Conservation (phyloP, 1,140 invertebrate genomes). For the Thaumatotibia leucotreta region DNA sequence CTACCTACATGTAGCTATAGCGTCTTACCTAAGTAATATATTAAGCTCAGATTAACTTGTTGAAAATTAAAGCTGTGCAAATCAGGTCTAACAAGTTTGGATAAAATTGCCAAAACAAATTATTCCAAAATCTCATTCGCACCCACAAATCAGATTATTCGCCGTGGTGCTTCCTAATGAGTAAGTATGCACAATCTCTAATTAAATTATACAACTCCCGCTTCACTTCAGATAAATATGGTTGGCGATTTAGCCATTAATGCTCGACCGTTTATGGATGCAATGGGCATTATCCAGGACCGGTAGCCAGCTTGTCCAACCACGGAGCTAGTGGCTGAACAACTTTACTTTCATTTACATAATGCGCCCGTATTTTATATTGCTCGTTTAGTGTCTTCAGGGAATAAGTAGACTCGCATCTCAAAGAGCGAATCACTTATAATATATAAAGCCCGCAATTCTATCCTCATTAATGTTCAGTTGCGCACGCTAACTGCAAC, state of each 20-base stretch:
- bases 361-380: slow-evolving; percentile 27
- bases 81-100: not conserved
- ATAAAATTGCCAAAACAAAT: not conserved
- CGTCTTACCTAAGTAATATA: too few relatives aligned
- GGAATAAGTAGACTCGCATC: not conserved
- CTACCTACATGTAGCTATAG: slow-evolving; percentile 12
- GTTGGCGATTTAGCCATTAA: slow-evolving; percentile 26
- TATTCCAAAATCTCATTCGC: not conserved
- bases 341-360: slow-evolving; percentile 49
- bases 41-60: not conserved
- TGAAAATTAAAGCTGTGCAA: not conserved
- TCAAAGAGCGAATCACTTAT: not conserved
- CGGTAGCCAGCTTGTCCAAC: slow-evolving; percentile 8
- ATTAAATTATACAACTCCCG: not conserved
- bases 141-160: not conserved
- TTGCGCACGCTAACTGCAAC: too few relatives aligned
- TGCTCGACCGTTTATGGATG: slow-evolving; percentile 28
- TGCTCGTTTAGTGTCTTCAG: not conserved
- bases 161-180: not conserved
- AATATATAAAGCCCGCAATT: not conserved
- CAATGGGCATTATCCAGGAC: slow-evolving; percentile 25
- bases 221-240: not conserved
- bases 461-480: not conserved
- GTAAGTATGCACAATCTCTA: not conserved
- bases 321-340: slow-evolving; percentile 23